Conservation (phyloP, 2,113 vertebrate species). For the Peucedramus taeniatus region DNA sequence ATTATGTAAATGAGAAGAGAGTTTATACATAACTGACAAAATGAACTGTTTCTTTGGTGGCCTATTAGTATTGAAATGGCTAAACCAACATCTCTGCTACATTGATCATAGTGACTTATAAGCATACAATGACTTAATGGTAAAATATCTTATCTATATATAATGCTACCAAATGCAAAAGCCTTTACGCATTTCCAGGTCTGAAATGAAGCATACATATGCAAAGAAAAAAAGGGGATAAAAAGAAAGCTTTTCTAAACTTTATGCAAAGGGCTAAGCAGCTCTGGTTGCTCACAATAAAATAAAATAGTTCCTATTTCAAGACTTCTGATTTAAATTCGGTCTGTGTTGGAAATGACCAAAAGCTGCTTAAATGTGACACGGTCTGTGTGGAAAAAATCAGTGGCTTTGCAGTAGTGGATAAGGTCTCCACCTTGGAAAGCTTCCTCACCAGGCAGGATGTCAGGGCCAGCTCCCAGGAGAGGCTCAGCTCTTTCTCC, state of each 20-base stretch:
- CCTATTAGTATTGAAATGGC: neutral
- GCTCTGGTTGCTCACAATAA: neutral
- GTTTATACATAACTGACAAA: neutral
- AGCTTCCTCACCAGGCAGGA: neutral
- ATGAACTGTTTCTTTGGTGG: neutral
- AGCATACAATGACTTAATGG: neutral
- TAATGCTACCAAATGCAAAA: neutral
- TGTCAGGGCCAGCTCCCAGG: neutral
- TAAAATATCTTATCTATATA: neutral
- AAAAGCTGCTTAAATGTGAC: neutral
- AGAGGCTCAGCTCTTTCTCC: neutral
- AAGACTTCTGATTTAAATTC: neutral
- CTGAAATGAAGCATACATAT: neutral
- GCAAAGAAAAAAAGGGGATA: neutral
- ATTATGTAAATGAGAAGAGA: neutral
- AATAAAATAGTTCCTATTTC: neutral
- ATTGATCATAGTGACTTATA: neutral
- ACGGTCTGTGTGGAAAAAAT: neutral
- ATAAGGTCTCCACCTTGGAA: neutral
- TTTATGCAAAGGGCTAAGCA: neutral
- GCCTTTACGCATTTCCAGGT: neutral
- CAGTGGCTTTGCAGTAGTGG: neutral
- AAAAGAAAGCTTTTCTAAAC: neutral
- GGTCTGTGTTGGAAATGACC: neutral
- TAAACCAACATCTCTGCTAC: neutral